Conservation (phyloP, 2,113 vertebrate species). For the Arizona elegans region DNA sequence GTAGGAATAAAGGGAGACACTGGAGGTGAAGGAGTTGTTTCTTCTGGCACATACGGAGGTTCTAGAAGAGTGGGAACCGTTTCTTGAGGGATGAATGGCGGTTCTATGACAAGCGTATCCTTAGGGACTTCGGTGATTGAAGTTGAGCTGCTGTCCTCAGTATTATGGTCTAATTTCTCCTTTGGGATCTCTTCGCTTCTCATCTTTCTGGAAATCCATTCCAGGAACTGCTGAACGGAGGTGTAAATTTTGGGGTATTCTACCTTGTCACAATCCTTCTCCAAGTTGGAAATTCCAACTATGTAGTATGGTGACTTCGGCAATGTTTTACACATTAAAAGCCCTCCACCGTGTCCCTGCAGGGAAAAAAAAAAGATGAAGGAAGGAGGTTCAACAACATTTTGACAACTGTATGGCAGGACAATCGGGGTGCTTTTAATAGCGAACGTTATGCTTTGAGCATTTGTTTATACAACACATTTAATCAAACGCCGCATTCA, state of each 20-base stretch:
- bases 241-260: constrained; percentile 70
- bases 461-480: neutral
- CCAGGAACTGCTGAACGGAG: constrained; percentile 56
- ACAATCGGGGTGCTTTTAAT: neutral
- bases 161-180: too few species aligned
- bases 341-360: constrained; percentile 77
- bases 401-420: neutral
- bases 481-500: neutral
- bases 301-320: constrained; percentile 61
- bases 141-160: too few species aligned
- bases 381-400: neutral
- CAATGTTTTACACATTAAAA: constrained; percentile 73
- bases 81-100: neutral
- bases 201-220: constrained; percentile 61
- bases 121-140: neutral
- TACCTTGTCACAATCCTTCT: constrained; percentile 65
- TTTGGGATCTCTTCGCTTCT: too few species aligned
- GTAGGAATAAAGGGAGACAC: neutral
- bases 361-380: neutral
- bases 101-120: neutral
- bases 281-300: constrained; percentile 74
- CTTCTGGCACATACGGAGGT: neutral
- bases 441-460: neutral
- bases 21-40: neutral
- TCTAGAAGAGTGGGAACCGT: neutral